Conservation (phyloP, 1,140 invertebrate species). For the Delia radicum region DNA sequence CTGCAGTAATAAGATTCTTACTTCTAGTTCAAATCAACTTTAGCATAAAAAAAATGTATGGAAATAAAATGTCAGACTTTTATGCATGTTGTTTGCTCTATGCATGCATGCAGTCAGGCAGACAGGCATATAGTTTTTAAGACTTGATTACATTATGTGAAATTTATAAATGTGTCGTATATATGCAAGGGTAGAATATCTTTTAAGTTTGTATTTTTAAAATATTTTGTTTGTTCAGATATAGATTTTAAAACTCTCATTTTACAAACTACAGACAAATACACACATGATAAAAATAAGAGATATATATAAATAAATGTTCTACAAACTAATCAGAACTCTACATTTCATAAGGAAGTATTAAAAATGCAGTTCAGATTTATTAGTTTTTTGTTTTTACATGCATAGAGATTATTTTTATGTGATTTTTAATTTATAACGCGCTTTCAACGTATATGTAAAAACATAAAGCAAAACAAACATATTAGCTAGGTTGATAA, state of each 20-base stretch:
- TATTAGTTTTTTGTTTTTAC: too few species aligned
- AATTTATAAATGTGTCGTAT: background rate
- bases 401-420: too few species aligned
- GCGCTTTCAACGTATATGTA: too few species aligned
- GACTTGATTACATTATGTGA: background rate
- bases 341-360: too few species aligned
- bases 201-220: background rate
- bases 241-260: background rate
- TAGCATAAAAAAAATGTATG: background rate
- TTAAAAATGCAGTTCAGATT: too few species aligned
- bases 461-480: too few species aligned
- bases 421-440: too few species aligned
- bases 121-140: background rate
- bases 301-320: too few species aligned
- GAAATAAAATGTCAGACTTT: background rate
- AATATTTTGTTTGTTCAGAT: background rate
- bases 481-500: too few species aligned
- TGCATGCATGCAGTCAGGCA: background rate
- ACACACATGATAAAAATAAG: too few species aligned
- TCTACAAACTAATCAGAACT: too few species aligned
- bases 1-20: background rate
- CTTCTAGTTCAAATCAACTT: background rate
- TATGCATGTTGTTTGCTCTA: too few species aligned
- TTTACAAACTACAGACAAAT: background rate
- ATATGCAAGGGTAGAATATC: background rate